Base-by-base conservation (phyloP, 1,140 invertebrate species). In the Whitmania pigra region DNA sequence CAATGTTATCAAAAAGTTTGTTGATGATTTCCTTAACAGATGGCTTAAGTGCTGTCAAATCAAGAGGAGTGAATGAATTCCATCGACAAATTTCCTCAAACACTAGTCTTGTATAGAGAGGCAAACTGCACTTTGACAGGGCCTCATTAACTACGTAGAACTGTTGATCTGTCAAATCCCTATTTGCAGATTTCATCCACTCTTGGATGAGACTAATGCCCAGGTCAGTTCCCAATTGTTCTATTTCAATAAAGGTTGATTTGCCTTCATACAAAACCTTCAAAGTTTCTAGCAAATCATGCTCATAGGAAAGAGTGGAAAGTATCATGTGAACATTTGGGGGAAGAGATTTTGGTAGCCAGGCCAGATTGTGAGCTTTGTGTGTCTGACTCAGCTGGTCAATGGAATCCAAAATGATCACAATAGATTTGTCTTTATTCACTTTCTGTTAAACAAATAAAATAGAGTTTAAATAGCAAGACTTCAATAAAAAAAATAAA, bases 241-340 rank as follows among this genome's bases (percentile, higher is more conserved):
- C 69, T 9, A 74, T 66, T 55, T 74, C 57, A 22, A 74, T 31
- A 36, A 72, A 74, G 53, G 67, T 72, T 36, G 29, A 22, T 2
- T 55, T 36, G 29, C 67, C 53, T 6, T 27, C 36, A 22, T 36
- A 20, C 9, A 74, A 15, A 15, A 68, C 43, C n/a, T 72, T 53
- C 40, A 81, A 71, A 22, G 76, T 80, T 4, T 76, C 63, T 11
- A 80, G 75, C 69, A 80, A 77, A 31, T 76, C 75, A 71, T 78
- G 76, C 70, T 80, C 76, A 67, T 77, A 67, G 40, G 80, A 79
- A 53, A 82, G 70, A 2, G 80, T 81, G 0, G 81, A 82, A 20
- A 96, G 87, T 53, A 97, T 89, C 74, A 97, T 88, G 68, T 78
- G 77, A 31, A 81, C 73, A 74, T 80, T 79, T 54, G 70, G n/a